phyloP scores from a whole-genome alignment of 2,797 vertebrate species.

The Brachyalestes nurse region DNA sequence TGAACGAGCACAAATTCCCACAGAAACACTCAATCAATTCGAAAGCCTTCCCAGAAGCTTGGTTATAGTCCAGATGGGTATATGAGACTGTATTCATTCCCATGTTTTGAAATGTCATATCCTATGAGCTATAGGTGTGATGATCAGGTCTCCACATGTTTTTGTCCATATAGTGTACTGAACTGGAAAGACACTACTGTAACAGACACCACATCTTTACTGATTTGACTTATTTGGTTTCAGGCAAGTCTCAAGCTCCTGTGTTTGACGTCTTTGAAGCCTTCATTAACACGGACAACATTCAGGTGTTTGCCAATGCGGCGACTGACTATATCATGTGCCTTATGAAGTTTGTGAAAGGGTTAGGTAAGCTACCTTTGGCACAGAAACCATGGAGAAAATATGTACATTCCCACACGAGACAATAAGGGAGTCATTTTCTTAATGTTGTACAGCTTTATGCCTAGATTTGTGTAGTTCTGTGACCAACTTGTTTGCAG shows the following conservation, averaged over 20 bases:
- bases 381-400: background rate
- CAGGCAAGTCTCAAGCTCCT: slow-evolving; percentile 92
- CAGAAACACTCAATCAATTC: no score
- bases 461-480: background rate
- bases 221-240: background rate
- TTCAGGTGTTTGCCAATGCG: slow-evolving; percentile 97
- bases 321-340: slow-evolving; percentile 99
- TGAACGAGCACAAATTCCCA: no score
- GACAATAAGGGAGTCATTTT: background rate
- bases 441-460: background rate
- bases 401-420: background rate
- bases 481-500: slow-evolving; percentile 67
- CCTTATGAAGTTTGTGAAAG: slow-evolving; percentile 99
- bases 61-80: no score
- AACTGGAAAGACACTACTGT: background rate
- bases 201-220: background rate
- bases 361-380: slow-evolving; percentile 81
- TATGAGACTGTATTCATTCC: no score
- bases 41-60: no score
- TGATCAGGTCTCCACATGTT: no score
- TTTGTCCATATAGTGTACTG: no score
- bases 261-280: slow-evolving; percentile 98
- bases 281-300: slow-evolving; percentile 96
- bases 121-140: no score
- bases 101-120: no score